Conservation (phyloP, 2,888 invertebrate species). For the Cephus sareptanus region DNA sequence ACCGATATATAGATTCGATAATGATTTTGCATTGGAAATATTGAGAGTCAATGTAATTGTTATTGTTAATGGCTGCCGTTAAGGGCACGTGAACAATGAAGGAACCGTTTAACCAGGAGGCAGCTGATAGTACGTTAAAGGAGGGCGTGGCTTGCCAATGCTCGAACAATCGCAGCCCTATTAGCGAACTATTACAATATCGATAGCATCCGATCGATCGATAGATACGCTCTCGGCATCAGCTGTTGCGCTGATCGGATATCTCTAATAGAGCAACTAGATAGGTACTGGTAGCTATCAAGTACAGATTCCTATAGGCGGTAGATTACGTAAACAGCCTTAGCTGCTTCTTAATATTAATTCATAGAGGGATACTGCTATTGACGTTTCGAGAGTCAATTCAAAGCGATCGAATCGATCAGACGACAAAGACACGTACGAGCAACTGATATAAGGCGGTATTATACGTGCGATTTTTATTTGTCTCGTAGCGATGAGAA, state of each 20-base stretch:
- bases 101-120: slow-evolving; percentile 1
- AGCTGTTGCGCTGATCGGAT: slow-evolving; percentile 48
- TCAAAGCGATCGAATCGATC: not conserved
- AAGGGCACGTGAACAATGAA: not conserved
- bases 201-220: slow-evolving; percentile 45
- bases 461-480: slow-evolving; percentile 40
- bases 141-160: slow-evolving; percentile 25
- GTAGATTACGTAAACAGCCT: not conserved
- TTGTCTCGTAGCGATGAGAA: slow-evolving; percentile 27
- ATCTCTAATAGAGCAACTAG: slow-evolving; percentile 7
- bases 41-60: not conserved
- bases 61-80: not conserved
- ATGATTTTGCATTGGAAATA: not conserved
- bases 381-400: not conserved
- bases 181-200: slow-evolving; percentile 56
- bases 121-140: not conserved
- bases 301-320: not conserved
- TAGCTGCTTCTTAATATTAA: not conserved
- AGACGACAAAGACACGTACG: not conserved
- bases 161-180: slow-evolving; percentile 51
- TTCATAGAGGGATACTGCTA: not conserved
- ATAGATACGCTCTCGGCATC: slow-evolving; percentile 47
- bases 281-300: not conserved
- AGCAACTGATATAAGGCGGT: not conserved
- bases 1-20: not conserved